phyloP scores from a whole-genome alignment of 2,113 vertebrate genomes.

The Steatornis caripensis region DNA sequence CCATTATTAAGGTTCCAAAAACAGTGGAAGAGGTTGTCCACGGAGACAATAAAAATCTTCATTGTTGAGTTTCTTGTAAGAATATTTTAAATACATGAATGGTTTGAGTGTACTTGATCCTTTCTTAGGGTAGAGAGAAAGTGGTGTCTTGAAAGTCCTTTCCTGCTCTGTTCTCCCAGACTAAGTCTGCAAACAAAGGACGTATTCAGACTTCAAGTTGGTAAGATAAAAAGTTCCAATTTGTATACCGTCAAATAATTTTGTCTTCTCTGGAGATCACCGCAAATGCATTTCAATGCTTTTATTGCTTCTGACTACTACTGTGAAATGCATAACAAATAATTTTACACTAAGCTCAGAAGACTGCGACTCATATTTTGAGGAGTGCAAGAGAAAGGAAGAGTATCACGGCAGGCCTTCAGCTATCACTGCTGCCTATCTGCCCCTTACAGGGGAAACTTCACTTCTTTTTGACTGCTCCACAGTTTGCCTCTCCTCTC shows the following conservation, averaged over 20 bases:
- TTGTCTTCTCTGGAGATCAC: background rate
- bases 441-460: background rate
- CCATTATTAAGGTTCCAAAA: background rate
- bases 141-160: background rate
- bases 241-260: background rate
- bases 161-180: background rate
- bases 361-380: background rate
- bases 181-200: background rate
- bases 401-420: background rate
- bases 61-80: background rate
- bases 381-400: background rate
- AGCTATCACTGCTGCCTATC: background rate
- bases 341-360: background rate
- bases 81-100: background rate
- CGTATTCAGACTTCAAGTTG: background rate
- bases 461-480: background rate
- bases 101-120: background rate
- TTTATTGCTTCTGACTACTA: background rate
- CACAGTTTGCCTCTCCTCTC: background rate
- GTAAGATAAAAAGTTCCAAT: background rate
- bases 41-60: background rate
- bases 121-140: background rate
- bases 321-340: background rate
- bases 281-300: background rate
- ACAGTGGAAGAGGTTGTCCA: background rate